Base-by-base conservation (phyloP, 2,888 invertebrate genomes). In the Sympetrum striolatum region DNA sequence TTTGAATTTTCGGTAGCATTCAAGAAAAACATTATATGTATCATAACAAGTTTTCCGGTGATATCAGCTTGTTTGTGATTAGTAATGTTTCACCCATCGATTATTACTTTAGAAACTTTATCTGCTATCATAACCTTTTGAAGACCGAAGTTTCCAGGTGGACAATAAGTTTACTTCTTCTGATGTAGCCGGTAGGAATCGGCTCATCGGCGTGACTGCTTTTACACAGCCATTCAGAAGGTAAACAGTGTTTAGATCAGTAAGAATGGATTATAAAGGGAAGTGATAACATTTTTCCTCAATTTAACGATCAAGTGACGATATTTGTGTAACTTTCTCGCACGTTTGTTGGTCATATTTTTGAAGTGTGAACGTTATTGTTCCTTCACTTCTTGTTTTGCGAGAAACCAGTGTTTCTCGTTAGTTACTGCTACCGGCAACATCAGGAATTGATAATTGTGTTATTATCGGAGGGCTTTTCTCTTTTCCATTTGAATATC, bases 31-130 rank as follows among this genome's bases (percentile, higher is more conserved):
- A 25, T 31, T 31, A 31, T 2, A 82, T 58, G 58, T 48, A 53
- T 58, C n/a, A 12, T 31, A 73, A 73, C 86, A 64, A 86, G 64
- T 86, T 86, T 39, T 37, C 86, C 22, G 12, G 60, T 58, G 86
- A 86, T 86, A n/a, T 31, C 37, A 60, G n/a, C 22, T 35, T 82
- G 18, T 80, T 58, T 86, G 86, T 86, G 86, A 60, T 35, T 60
- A 60, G 58, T 37, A 64, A 86, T 35, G 86, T 35, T 31, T 18
- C 14, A 37, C 37, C 22, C 53, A 86, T 86, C 86, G 86, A n/a
- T 86, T 39, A n/a, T 14, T 58, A 37, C 39, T 86, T 31, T 53
- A n/a, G 60, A 10, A 25, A 37, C 18, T 86, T 35, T 86, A 37
- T 64, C 86, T 60, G 60, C 37, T 37, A 22, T 35, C 22, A 3